Evolutionary conservation across 2,797 vertebrate genomes (phyloP).

Genomic region (Heteromormyrus szaboi): DNA sequence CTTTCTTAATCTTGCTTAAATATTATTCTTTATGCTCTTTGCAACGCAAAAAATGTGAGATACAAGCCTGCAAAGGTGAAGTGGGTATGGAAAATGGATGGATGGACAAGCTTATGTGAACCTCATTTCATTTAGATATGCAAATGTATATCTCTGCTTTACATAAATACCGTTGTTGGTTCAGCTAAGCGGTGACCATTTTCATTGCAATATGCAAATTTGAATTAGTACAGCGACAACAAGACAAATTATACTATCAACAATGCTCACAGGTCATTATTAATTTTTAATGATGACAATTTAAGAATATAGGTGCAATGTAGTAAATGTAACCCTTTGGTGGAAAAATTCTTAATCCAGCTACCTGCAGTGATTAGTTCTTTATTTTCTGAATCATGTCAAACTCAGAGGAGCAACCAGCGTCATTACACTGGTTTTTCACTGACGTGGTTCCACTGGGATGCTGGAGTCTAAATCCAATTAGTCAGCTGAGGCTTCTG

Average conservation of each 20-base stretch:
- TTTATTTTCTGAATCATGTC: not conserved
- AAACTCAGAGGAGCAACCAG: not conserved
- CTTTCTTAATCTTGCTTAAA: not conserved
- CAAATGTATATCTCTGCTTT: not conserved
- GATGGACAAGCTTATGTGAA: not conserved
- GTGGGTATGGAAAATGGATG: not conserved
- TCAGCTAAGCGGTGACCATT: not conserved
- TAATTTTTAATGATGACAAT: not conserved
- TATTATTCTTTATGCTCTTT: not conserved
- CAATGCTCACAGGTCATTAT: not conserved
- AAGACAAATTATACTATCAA: not conserved
- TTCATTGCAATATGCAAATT: not conserved
- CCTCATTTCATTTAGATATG: not conserved
- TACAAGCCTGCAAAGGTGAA: not conserved
- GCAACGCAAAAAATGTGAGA: not conserved
- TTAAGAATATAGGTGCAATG: not conserved
- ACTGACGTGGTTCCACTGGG: not conserved
- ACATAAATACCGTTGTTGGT: not conserved
- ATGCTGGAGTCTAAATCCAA: not conserved
- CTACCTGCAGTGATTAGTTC: not conserved
- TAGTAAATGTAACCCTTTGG: not conserved
- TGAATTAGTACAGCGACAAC: not conserved
- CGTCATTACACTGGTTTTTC: not conserved
- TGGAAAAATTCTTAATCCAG: not conserved
- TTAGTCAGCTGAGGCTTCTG: not conserved